Base-by-base conservation (phyloP, 2,888 invertebrate genomes). In the Melipona beecheii region DNA sequence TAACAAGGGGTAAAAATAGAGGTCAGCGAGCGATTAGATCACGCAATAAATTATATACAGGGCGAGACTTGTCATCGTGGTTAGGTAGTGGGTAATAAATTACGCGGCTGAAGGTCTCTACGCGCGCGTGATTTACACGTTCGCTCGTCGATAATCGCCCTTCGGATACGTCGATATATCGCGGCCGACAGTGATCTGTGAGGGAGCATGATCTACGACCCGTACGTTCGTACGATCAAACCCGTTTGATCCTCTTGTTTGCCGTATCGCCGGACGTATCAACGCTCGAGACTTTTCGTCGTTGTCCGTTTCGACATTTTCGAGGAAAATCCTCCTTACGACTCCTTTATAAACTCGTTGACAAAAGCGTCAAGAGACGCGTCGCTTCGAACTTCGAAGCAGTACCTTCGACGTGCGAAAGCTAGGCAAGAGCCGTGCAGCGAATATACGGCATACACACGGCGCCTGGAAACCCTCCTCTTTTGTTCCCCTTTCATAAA, bases 71-170 rank as follows among this genome's bases (percentile, higher is more conserved):
- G 87, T 86, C 86, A 84, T 78, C 78, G 81, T 71, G 81, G 64
- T 78, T 52, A 49, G 66, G 71, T 76, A 84, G 81, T 74, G 64
- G 86, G 81, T 70, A 66, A 76, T 87, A 87, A 87, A 78, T 87
- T 84, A 87, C 78, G 54, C 50, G 73, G 78, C 65, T 56, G 75
- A 81, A 73, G 81, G 75, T 81, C 75, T 6, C 36, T 1, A 9
- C 9, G 77, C 49, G 77, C 49, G 60, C 62, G 69, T 81, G 85
- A 87, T 86, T 84, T 87, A 85, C 80, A 75, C 75, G 81, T 56
- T 69, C 70, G 83, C 62, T 84, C 74, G 70, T 81, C 85, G 87
- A 84, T 87, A 87, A 84, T 81, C 87, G 70, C 27, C 75, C 68
- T 66, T 62, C 68, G 68, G 43, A 78, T 84, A 81, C 66, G 77